Percentiles rank a stretch among this genome's conserved stretches.
phyloP scores from a whole-genome alignment of 2,797 vertebrate genomes.

The Peromyscus attwateri region DNA sequence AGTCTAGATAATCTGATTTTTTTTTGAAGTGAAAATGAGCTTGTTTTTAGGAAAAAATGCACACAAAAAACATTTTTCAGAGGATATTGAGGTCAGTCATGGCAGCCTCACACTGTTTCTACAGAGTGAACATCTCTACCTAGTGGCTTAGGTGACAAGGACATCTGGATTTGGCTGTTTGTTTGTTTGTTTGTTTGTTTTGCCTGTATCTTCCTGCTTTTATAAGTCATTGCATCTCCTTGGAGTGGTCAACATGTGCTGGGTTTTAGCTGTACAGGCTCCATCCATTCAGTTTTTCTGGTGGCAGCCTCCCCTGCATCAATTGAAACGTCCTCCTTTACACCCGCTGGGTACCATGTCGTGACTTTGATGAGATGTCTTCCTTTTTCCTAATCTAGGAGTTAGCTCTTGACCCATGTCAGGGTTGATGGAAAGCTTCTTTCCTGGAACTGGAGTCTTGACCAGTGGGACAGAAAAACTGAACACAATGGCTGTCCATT shows the following conservation, averaged over 20 bases:
- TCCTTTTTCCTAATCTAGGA: not conserved
- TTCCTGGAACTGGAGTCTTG: constrained; percentile 1
- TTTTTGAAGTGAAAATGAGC: not conserved
- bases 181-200: not conserved
- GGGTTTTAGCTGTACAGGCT: not conserved
- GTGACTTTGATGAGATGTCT: not conserved
- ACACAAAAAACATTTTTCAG: not conserved
- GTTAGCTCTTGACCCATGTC: not conserved
- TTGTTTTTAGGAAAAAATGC: constrained; percentile 36
- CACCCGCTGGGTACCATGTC: not conserved
- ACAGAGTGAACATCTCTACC: not conserved
- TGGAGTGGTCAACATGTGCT: not conserved
- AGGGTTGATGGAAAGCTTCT: not conserved
- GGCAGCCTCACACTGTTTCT: not conserved
- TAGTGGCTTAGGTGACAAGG: not conserved
- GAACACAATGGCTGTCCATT: not conserved
- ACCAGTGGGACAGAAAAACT: not conserved
- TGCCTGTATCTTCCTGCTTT: not conserved
- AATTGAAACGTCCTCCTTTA: not conserved
- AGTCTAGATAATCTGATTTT: constrained; percentile 16
- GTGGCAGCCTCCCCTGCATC: not conserved
- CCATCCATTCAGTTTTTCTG: not conserved
- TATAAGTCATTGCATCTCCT: not conserved
- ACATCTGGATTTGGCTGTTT: constrained; percentile 14
- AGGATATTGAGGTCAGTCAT: constrained; percentile 5